Percentiles rank a stretch among this genome's conserved stretches.
Evolutionary conservation across 2,888 invertebrate species (phyloP).

Genomic region (Endotricha flammealis): DNA sequence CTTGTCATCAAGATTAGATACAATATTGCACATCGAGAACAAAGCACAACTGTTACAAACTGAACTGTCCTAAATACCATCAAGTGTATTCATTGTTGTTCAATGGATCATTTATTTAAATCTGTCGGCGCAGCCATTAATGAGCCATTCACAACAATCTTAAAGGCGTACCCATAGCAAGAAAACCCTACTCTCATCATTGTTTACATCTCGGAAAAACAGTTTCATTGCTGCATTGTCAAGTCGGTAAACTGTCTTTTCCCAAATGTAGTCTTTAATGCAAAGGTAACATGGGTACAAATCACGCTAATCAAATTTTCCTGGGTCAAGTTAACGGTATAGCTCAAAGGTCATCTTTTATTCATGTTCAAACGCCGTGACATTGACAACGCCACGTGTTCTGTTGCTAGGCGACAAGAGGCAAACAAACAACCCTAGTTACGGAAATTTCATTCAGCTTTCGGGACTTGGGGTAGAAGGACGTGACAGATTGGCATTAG

Average conservation of each 20-base stretch:
- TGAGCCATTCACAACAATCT: slow-evolving; percentile 1
- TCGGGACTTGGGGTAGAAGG: slow-evolving; percentile 16
- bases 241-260: slow-evolving; percentile 10
- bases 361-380: slow-evolving; percentile 46
- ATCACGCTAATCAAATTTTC: slow-evolving; percentile 14
- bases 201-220: slow-evolving; percentile 17
- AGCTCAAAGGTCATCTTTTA: slow-evolving; percentile 47
- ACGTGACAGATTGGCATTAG: slow-evolving; percentile 18
- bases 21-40: neutral
- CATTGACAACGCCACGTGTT: slow-evolving; percentile 56
- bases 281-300: slow-evolving; percentile 4
- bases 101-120: slow-evolving; percentile 7
- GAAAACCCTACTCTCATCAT: slow-evolving; percentile 17
- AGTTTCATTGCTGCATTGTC: slow-evolving; percentile 15
- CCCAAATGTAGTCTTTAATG: slow-evolving; percentile 5
- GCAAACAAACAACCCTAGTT: slow-evolving; percentile 46
- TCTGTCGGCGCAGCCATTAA: slow-evolving; percentile 9
- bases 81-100: neutral
- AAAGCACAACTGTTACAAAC: neutral
- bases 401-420: slow-evolving; percentile 46
- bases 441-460: slow-evolving; percentile 41
- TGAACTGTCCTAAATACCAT: neutral
- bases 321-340: slow-evolving; percentile 50
- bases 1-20: neutral
- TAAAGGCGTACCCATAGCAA: slow-evolving; percentile 19